Evolutionary conservation across 2,888 invertebrate species (phyloP).

Genomic region (Galerucella nymphaeae): DNA sequence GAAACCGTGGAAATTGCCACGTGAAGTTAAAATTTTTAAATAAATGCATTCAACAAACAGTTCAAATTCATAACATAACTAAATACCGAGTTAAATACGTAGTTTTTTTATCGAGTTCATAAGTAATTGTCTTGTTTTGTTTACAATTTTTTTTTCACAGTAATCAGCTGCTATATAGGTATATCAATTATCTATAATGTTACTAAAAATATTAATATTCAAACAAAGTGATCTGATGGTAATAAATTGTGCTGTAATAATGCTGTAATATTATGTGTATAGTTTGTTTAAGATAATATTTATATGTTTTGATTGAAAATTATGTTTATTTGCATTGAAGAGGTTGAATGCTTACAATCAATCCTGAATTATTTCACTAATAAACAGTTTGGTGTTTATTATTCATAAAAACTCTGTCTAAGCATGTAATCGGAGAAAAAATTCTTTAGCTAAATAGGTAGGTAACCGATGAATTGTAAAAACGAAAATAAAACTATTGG

Average conservation of each 20-base stretch:
- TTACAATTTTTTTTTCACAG: too few species aligned
- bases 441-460: slow-evolving; percentile 12
- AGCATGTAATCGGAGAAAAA: background rate
- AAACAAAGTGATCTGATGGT: background rate
- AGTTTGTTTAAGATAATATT: background rate
- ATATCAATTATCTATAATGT: too few species aligned
- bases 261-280: background rate
- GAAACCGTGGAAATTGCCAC: too few species aligned
- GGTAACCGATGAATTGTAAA: slow-evolving; percentile 25
- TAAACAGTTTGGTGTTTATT: slow-evolving; percentile 10
- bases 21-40: too few species aligned
- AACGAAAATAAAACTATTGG: slow-evolving; percentile 9
- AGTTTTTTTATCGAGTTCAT: too few species aligned
- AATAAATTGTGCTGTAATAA: background rate
- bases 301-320: slow-evolving; percentile 2
- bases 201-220: background rate
- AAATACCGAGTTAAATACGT: too few species aligned
- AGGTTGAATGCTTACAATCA: slow-evolving; percentile 3
- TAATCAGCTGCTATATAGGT: too few species aligned
- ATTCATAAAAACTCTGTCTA: background rate
- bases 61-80: too few species aligned
- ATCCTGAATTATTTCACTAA: slow-evolving; percentile 8
- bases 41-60: too few species aligned
- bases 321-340: slow-evolving; percentile 10
- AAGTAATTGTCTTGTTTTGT: too few species aligned